Conservation (phyloP, 2,113 vertebrate genomes). For the Gopherus evgoodei region DNA sequence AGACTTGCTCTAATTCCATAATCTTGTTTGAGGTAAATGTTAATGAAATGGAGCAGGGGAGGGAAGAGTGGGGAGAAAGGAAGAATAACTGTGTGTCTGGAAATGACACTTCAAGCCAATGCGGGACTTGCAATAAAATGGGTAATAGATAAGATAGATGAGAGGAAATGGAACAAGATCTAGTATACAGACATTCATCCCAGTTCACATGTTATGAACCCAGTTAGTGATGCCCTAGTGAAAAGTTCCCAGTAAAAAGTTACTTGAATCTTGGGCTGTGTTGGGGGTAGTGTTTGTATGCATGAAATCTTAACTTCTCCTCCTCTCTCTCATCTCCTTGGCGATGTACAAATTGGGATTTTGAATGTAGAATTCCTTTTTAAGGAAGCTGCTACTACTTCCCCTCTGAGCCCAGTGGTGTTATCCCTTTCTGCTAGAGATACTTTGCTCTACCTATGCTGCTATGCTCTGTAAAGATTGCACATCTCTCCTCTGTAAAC, state of each 20-base stretch:
- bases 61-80: neutral
- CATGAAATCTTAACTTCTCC: neutral
- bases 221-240: neutral
- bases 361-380: neutral
- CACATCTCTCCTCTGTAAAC: neutral
- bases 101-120: accelerated
- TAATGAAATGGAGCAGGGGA: neutral
- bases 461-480: neutral
- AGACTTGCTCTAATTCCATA: neutral
- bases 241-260: neutral
- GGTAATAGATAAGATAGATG: neutral
- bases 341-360: neutral
- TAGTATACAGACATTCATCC: neutral
- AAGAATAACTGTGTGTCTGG: neutral
- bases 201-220: neutral
- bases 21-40: neutral
- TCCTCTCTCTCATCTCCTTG: neutral
- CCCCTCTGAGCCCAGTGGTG: neutral
- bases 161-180: neutral
- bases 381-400: neutral
- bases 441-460: neutral
- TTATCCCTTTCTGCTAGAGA: neutral
- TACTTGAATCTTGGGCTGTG: neutral
- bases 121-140: neutral
- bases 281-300: neutral